These are phyloP conservation scores for Stenotaenia linearis DNA, from an alignment of 2,888 invertebrate species.

Conservation along the genomic window DNA sequence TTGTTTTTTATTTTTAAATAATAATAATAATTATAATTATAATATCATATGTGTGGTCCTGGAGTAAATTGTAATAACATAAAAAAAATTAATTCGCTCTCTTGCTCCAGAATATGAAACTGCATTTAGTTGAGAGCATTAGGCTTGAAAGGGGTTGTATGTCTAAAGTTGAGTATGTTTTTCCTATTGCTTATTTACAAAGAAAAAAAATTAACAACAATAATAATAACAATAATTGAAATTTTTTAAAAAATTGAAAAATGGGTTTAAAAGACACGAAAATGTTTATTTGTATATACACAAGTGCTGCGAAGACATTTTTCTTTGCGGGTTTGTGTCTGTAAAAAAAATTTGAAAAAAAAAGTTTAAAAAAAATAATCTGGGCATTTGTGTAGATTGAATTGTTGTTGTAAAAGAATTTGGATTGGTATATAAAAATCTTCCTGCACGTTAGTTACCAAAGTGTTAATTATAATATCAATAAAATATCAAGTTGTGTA, in stretches of 20 bases:
- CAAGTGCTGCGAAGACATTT: neutral
- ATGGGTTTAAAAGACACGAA: constrained; percentile 3
- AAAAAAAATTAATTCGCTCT: neutral
- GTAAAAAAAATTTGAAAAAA: neutral
- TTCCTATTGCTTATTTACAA: neutral
- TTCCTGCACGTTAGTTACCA: constrained; percentile 24
- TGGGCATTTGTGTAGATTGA: constrained; percentile 1
- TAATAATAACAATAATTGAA: neutral
- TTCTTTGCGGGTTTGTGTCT: neutral
- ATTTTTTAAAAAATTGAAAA: neutral
- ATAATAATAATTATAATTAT: neutral
- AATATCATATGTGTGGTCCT: neutral
- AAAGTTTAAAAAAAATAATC: neutral
- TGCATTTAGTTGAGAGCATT: constrained; percentile 6
- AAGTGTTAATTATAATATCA: constrained; percentile 15
- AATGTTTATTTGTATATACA: constrained; percentile 24
- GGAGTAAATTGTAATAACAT: neutral
- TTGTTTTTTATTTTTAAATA: neutral
- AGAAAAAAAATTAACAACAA: neutral
- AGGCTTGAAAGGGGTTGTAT: neutral
- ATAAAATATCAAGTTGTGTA: constrained; percentile 10
- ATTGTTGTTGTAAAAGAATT: constrained; percentile 8
- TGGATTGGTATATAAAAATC: neutral
- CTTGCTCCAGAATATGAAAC: constrained; percentile 7
- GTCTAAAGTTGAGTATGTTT: neutral